Base-by-base conservation (phyloP, 1,140 invertebrate species). In the Hylaeus anthracinus region DNA sequence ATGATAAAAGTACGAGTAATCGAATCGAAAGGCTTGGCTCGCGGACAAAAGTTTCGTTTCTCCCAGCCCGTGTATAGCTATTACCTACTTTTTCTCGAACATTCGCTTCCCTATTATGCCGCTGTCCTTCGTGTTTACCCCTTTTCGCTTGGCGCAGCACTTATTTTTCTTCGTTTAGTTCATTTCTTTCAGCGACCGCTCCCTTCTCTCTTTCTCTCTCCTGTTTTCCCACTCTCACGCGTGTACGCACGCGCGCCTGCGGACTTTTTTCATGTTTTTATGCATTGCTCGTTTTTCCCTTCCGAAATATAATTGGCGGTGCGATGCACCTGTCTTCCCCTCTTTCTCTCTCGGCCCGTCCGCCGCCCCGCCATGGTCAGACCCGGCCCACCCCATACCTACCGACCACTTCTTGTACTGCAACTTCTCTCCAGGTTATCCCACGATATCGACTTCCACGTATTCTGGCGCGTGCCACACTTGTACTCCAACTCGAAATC, bases 231-330 rank as follows among this genome's bases (percentile, higher is more conserved):
- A 58, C 70, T 80, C 81, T 48, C 58, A 58, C 79, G 55, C 67
- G 79, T 66, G 66, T 66, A 51, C 37, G 72, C 75, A 77, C 80
- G 76, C 82, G 81, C 81, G 84, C 60, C 82, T 84, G 45, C 74
- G 63, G 80, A 86, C 86, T 91, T 89, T 90, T 90, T 90, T 90
- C 90, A 88, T 90, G 86, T 91, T 90, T 91, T 90, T 88, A 80
- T 85, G 85, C 86, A 73, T 85, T 84, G 86, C 90, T 91, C 85
- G 86, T 92, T 90, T 92, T 91, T 92, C 92, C 87, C 90, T 92
- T 90, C 91, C 92, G 88, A 93, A 92, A 93, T 93, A 93, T 93
- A 93, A 93, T 93, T 93, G 92, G 93, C 92, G 90, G 91, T 92
- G 88, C 91, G 92, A 92, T 93, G 93, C 93, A 93, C 93, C 93